These are phyloP conservation scores for Poeciliopsis prolifica DNA, from an alignment of 2,113 vertebrate species.

Conservation along the genomic window DNA sequence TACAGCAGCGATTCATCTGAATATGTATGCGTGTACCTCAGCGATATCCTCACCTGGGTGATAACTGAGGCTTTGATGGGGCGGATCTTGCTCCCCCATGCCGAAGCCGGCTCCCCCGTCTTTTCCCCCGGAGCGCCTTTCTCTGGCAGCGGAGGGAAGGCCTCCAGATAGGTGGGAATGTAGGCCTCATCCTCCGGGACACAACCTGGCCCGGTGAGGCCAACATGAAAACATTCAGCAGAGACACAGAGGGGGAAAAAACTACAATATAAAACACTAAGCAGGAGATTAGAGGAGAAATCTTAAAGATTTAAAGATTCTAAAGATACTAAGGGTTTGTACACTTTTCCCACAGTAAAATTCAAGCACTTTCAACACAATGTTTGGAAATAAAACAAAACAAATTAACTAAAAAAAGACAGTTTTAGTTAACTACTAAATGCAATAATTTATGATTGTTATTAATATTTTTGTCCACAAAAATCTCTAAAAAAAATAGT, in stretches of 20 bases:
- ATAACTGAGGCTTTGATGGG: constrained; percentile 82
- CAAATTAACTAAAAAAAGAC: too few relatives aligned
- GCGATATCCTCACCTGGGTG: constrained; percentile 76
- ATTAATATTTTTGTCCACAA: too few relatives aligned
- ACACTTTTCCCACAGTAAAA: too few relatives aligned
- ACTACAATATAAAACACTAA: background rate
- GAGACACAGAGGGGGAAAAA: background rate
- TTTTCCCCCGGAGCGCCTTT: constrained; percentile 79
- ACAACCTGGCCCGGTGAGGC: constrained; percentile 68
- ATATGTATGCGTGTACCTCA: background rate
- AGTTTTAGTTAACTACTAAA: too few relatives aligned
- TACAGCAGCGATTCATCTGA: background rate
- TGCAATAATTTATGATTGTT: too few relatives aligned
- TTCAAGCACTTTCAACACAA: too few relatives aligned
- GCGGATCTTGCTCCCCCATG: constrained; percentile 80
- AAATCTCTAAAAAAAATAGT: too few relatives aligned
- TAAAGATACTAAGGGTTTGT: background rate
- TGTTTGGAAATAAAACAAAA: too few relatives aligned
- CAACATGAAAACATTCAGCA: constrained; percentile 2
- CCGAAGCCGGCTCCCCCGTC: constrained; percentile 70
- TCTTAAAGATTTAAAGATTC: too few relatives aligned
- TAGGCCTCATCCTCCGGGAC: constrained; percentile 82
- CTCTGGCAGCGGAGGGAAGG: constrained; percentile 82
- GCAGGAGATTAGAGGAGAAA: background rate
- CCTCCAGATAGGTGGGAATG: constrained; percentile 82